Evolutionary conservation across 2,113 vertebrate genomes (phyloP).

Genomic region (Ciconia boyciana): DNA sequence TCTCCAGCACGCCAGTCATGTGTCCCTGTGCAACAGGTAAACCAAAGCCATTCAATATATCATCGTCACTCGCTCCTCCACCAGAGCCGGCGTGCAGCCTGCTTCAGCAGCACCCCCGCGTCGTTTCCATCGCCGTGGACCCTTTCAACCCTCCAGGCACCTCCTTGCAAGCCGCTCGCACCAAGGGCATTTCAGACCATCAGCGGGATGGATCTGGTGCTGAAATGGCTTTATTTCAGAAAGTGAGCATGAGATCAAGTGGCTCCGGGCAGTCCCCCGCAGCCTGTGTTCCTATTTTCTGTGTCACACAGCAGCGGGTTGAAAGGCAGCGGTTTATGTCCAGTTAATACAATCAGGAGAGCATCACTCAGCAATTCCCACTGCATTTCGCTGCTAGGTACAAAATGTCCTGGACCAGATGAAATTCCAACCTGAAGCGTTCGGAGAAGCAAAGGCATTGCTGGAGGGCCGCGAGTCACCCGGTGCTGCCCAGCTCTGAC

Average conservation of each 20-base stretch:
- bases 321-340: background rate
- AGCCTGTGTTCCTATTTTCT: background rate
- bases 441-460: background rate
- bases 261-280: background rate
- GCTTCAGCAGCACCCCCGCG: background rate
- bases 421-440: background rate
- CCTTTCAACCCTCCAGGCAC: background rate
- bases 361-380: background rate
- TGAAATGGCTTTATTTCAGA: background rate
- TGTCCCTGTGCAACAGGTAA: background rate
- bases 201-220: background rate
- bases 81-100: background rate
- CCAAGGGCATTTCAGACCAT: background rate
- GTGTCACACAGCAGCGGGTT: background rate
- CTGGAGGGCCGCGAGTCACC: background rate
- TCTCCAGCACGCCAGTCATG: background rate
- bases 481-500: background rate
- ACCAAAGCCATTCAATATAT: background rate
- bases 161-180: background rate
- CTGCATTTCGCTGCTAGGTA: background rate
- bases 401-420: background rate
- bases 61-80: background rate
- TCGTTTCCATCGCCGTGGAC: background rate
- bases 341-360: background rate
- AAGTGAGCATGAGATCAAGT: background rate